phyloP scores from a whole-genome alignment of 1,140 invertebrate genomes.

The Drosophila tropicalis region DNA sequence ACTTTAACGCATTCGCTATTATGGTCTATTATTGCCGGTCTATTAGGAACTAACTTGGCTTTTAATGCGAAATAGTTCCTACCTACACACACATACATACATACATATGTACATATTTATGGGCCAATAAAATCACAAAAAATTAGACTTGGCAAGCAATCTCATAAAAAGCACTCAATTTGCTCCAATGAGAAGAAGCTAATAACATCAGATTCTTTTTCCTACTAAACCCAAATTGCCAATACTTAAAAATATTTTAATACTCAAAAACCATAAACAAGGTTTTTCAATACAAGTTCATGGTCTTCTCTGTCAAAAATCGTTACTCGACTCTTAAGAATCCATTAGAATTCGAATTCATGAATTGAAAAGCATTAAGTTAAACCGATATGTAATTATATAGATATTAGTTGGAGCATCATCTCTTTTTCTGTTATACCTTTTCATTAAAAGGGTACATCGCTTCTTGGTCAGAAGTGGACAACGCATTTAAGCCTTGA shows the following conservation, averaged over 20 bases:
- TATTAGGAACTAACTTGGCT: neutral
- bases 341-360: neutral
- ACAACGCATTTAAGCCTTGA: too few species aligned
- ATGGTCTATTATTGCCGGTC: neutral
- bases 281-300: constrained; percentile 24
- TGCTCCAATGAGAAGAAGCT: constrained; percentile 41
- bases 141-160: constrained; percentile 57
- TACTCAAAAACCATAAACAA: constrained; percentile 62
- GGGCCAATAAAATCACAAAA: constrained; percentile 32
- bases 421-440: neutral
- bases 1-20: neutral
- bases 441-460: too few species aligned
- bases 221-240: constrained; percentile 33
- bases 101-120: neutral
- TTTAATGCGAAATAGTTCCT: neutral
- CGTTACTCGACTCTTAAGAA: neutral
- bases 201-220: constrained; percentile 47
- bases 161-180: constrained; percentile 45
- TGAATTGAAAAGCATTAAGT: neutral
- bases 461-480: too few species aligned
- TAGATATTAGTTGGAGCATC: neutral
- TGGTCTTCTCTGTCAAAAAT: neutral
- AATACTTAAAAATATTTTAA: constrained; percentile 51
- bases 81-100: too few species aligned
- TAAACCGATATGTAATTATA: constrained; percentile 1